Evolutionary conservation across 2,888 invertebrate genomes (phyloP), one percentile per base, ranked within the genome.

Genomic region (Dinocampus coccinellae): DNA sequence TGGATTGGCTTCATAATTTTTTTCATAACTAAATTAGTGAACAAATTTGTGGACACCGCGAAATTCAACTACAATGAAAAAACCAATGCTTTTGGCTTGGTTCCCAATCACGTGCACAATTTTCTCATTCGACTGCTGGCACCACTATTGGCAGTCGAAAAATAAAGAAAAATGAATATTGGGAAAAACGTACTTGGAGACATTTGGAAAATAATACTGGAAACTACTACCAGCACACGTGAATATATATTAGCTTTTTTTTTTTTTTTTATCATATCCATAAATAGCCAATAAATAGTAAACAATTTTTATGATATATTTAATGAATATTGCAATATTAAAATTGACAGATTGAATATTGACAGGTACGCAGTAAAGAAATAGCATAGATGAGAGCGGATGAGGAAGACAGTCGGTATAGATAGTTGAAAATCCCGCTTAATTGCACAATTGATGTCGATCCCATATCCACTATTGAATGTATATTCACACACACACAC

Each of bases 391-490:
- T 13, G 33, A 24, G 22, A 36, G 39, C 1, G 22, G 20, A 61
- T 20, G 20, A 39, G 61, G 52, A 20, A 34, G 11, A 36, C 11
- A 22, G 16, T 36, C 73, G 26, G 60, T 62, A 53, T 36, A 58
- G 71, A 72, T 68, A 69, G 68, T 70, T 55, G 77, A 70, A 75
- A 75, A 76, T 75, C 72, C 65, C 71, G 65, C 75, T 77, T 77
- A 78, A 78, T 78, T 78, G 76, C 71, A 75, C 74, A 74, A 76
- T 77, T 74, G 72, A 75, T 69, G 63, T 71, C 69, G 70, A 72
- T 73, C 72, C 72, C 70, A 74, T 47, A 47, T 47, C 6, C 47
- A 47, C 47, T 3, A 47, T 47, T 47, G 16, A 16, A 47, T 16
- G 16, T 47, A 47, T 74, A 20, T 22, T 11, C 55, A 22, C 55